phyloP scores from a whole-genome alignment of 2,113 vertebrate species.

The Charadrius vociferus region DNA sequence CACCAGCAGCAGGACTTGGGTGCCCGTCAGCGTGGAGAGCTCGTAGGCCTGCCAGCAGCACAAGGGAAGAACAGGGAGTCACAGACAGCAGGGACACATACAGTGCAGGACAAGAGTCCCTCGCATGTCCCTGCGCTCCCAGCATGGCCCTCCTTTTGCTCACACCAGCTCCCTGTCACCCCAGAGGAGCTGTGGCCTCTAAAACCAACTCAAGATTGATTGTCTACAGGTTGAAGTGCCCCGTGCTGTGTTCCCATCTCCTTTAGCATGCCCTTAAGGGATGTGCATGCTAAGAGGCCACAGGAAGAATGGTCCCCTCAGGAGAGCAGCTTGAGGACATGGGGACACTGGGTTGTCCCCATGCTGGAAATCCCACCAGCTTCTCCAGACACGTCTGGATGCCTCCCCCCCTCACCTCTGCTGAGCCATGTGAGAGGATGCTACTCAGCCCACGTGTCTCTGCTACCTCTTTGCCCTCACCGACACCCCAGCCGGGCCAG shows the following conservation, averaged over 20 bases:
- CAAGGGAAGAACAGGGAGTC: background rate
- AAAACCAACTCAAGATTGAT: background rate
- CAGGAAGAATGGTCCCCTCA: background rate
- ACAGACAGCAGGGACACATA: background rate
- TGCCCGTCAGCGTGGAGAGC: conserved; percentile 96
- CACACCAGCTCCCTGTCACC: background rate
- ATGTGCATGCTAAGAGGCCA: background rate
- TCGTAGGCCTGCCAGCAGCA: conserved; percentile 86
- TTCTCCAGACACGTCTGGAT: background rate
- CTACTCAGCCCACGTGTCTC: background rate
- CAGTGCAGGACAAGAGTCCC: background rate
- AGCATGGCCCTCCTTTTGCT: background rate
- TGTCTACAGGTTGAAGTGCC: background rate
- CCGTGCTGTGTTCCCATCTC: background rate
- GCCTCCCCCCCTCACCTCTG: too few species aligned
- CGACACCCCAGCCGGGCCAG: accelerated
- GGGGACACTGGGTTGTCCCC: accelerated
- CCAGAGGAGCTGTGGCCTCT: background rate
- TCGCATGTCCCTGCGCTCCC: accelerated
- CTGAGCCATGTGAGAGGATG: background rate
- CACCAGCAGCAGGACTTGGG: conserved; percentile 95
- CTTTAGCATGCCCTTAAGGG: background rate
- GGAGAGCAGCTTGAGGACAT: accelerated
- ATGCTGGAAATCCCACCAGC: background rate
- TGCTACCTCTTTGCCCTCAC: background rate